Base-by-base conservation (phyloP, 2,113 vertebrate genomes). In the Datnioides undecimradiatus region DNA sequence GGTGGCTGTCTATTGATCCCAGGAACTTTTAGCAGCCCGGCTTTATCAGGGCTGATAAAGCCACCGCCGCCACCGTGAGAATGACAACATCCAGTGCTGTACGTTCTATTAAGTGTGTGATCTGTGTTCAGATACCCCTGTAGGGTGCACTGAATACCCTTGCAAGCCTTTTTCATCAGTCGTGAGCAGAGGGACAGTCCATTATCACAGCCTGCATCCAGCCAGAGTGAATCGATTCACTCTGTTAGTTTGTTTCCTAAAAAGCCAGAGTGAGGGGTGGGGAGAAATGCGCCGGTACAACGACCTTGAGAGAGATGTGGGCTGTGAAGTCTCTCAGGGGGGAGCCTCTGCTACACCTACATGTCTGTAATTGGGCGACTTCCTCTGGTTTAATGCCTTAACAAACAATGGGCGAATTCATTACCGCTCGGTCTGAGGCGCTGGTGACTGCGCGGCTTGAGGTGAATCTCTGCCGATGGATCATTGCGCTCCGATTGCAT, bases 301-400 rank as follows among this genome's bases (percentile, higher is more conserved):
- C 16, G 11, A 77, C 70, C 70, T 69, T 74, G 52, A 74, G 36
- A 79, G 33, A 73, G 25, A 66, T 38, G 23, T 23, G 14, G 29
- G 70, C 51, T 71, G 25, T 58, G 23, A 67, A 71, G 58, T 70
- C 17, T 75, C 69, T 58, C 27, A 36, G 19, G 57, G 76, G 76
- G 57, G 36, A 74, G 25, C 41, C 25, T 66, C 41, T 41, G 1
- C 54, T 29, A 34, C 72, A 54, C 41, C 21, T 21, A 2, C n/a
- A n/a, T n/a, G n/a, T 36, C 11, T 45, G 6, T 65, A 66, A 84
- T 46, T 23, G 38, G 38, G 34, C 5, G 0, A 1, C 10, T 58
- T 76, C 76, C 34, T 68, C 25, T 45, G 55, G 69, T 73, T 83
- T 54, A 76, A 71, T 27, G 14, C 66, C 64, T 81, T 36, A 72